Base-by-base conservation (phyloP, 2,888 invertebrate genomes). In the Leistus spinibarbis region DNA sequence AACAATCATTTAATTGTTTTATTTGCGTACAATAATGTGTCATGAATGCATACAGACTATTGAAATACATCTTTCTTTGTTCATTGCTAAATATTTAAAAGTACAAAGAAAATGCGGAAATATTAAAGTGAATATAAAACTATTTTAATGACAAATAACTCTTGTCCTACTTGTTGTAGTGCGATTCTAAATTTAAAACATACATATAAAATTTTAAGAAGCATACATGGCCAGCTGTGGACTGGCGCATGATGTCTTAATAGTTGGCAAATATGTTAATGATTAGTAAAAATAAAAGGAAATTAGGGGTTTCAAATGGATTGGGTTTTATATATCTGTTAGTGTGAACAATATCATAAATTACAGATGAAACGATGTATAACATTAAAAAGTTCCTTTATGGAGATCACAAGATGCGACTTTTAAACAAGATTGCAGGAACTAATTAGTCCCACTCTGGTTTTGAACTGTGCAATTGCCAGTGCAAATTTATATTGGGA, bases 131-230 rank as follows among this genome's bases (percentile, higher is more conserved):
- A 9, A 60, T 60, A 19, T 60, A 13, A 19, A 60, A 60, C 22
- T 60, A 60, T 20, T 60, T 60, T 60, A 20, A 60, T 60, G 60
- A 22, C 22, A 19, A 60, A 60, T 60, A 60, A 60, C 19, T 60
- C 17, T 19, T 60, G 60, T 60, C 22, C 22, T 60, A 20, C 60
- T 20, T 60, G 60, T 20, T 54, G 20, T 60, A 20, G 22, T 22
- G 16, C n/a, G 16, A 60, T 60, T 60, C 60, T 60, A 60, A 60
- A 60, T 19, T 60, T 60, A 60, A 60, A 60, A 60, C 60, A 60
- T 60, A 17, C 17, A 60, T 60, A 19, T 60, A 3, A 60, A 60
- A 19, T 22, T 40, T 40, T 40, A 40, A 40, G 40, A 40, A 40
- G 40, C 40, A 40, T 40, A 3, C 40, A 40, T 13, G 1, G 5